These are phyloP conservation scores for Yponomeuta cagnagella DNA, from an alignment of 2,888 invertebrate species.

Conservation along the genomic window DNA sequence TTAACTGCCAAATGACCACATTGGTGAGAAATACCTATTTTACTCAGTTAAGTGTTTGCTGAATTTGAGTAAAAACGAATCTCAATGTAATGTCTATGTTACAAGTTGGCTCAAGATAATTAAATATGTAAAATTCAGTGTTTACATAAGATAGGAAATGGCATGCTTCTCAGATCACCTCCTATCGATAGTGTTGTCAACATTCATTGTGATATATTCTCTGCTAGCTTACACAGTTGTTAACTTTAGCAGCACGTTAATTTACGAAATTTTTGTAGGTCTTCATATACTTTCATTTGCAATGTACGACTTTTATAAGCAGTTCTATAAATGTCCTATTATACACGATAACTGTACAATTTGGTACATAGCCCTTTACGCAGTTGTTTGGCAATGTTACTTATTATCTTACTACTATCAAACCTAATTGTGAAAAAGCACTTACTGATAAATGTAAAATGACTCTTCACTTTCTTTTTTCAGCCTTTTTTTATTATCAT, in stretches of 20 bases:
- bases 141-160: not conserved
- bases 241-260: not conserved
- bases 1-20: not conserved
- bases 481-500: too few relatives aligned
- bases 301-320: not conserved
- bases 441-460: not conserved
- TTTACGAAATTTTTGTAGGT: not conserved
- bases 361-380: not conserved
- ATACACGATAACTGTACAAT: not conserved
- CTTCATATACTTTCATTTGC: not conserved
- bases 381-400: not conserved
- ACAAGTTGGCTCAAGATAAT: too few relatives aligned
- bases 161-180: not conserved
- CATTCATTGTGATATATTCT: not conserved
- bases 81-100: not conserved
- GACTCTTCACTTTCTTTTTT: too few relatives aligned
- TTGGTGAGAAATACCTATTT: not conserved
- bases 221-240: not conserved
- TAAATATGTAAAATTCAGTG: not conserved
- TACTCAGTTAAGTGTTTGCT: too few relatives aligned
- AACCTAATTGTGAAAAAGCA: not conserved
- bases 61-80: too few relatives aligned
- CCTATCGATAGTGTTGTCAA: not conserved
- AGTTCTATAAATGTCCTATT: not conserved
- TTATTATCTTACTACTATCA: not conserved